Base-by-base conservation (phyloP, 2,113 vertebrate species). In the Corydoras maculifer region DNA sequence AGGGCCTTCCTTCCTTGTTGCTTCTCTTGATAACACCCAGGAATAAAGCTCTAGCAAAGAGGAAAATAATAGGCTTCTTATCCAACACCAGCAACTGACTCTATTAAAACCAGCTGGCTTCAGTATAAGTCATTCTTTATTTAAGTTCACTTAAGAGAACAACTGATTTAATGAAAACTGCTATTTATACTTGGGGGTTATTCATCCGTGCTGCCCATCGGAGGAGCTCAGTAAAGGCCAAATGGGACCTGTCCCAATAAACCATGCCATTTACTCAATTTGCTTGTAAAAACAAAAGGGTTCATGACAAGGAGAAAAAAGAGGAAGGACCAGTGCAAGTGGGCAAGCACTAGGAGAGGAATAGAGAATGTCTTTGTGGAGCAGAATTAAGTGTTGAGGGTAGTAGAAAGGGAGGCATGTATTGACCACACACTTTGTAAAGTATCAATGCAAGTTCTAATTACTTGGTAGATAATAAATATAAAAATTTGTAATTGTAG, bases 11-110 rank as follows among this genome's bases (percentile, higher is more conserved):
- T 43, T 69, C 69, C 68, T 69, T 73, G 72, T 51, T 58, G 30
- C 86, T 92, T 92, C 88, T 88, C 90, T 91, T 95, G 94, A 96
- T 98, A 96, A 96, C 92, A 93, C 91, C 93, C 93, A 90, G 91
- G 86, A 91, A 87, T 91, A 89, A 90, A 89, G 87, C 90, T 91
- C 91, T 87, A 85, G 85, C 70, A 87, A 87, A 84, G 82, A 85
- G 86, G 89, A 75, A 84, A 93, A 95, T 93, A 94, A 94, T 91
- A 92, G 85, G 77, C 84, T 90, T 91, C 91, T 94, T 88, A 91
- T 90, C 87, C 90, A 89, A 72, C 82, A 87, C 85, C 87, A 87
- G 88, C 86, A 65, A 73, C 74, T 63, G n/a, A 2, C 55, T 74
- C 84, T 94, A 93, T 93, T 94, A 89, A 90, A 93, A 93, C 91